Base-by-base conservation (phyloP, 2,113 vertebrate species). In the Leptobrachium ailaonicum region DNA sequence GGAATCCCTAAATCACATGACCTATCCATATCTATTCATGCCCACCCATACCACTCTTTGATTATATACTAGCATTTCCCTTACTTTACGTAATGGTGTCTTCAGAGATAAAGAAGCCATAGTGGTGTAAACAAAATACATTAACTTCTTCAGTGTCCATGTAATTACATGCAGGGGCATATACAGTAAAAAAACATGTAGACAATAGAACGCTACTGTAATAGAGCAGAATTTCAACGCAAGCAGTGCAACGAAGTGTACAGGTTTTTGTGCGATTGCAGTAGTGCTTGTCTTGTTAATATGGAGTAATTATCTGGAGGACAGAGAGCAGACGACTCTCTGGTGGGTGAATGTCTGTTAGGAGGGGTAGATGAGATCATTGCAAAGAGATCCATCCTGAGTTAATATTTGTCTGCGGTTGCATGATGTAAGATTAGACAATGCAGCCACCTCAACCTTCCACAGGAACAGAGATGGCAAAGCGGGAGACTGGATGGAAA, bases 371-470 rank as follows among this genome's bases (percentile, higher is more conserved):
- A 54, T 81, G 79, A 81, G 79, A 81, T 81, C 79, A 81, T 81
- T 60, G 66, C 72, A 67, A 54, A 75, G 60, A 75, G 43, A 60
- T 81, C 79, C 71, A 81, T 71, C 58, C 72, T 69, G 71, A 75
- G 71, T 74, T 80, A 68, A 80, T 60, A 74, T 80, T 67, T 74
- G 78, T 69, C 79, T 81, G 79, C 78, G 72, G 66, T 73, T 40
- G 53, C n/a, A 81, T 81, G 79, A 81, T 81, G 79, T 81, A 68
- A 81, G 79, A 75, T 75, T 81, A 68, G 20, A 81, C 43, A 81
- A 75, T 81, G 79, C 79, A 69, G 79, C 54, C 56, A 69, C 71
- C 79, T 74, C 64, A 44, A 69, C 72, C 71, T 58, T 50, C 69
- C 76, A 78, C 67, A 75, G 44, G 53, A 69, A 62, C 42, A 75